Evolutionary conservation across 2,888 invertebrate species (phyloP), one percentile per base, ranked within the genome.

Genomic region (Cantharis lateralis): DNA sequence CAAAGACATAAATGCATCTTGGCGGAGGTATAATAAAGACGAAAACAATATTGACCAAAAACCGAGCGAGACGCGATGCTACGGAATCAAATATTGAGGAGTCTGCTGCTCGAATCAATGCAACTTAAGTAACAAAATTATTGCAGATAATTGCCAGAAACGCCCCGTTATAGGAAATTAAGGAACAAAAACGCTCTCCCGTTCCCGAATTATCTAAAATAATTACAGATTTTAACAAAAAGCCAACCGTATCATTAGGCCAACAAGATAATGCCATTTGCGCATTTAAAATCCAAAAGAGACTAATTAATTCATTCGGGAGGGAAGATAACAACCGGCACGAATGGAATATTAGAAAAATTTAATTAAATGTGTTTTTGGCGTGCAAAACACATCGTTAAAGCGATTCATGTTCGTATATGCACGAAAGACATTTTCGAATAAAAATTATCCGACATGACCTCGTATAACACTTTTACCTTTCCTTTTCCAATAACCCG

Each of bases 41-140:
- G 74, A 78, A 48, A 75, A 69, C 72, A 28, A 69, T 68, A 74
- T 75, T 74, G 75, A 71, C 18, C 74, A 78, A 81, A 78, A 48
- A 48, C 48, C n/a, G 48, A 80, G 80, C 80, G 81, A 80, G 79
- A 78, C 79, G 78, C 74, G 78, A 77, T 76, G 80, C 80, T 79
- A 81, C 79, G 81, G 82, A 82, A 78, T 73, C 79, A 76, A 82
- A 81, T 82, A 82, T 82, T 81, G 82, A 81, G 82, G 81, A 76
- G 78, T 66, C 76, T 75, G 71, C 62, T 77, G 71, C 62, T 77
- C 77, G n/a, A 48, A 48, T 48, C 48, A 48, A n/a, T 48, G n/a
- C 48, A 48, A 48, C 48, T 48, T 48, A 48, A 48, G 48, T 48
- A 48, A 48, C 48, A 48, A n/a, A 48, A 48, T 48, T 24, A 24